Base-by-base conservation (phyloP, 92 coral and sea anemone species). In the Zoanthus sansibaricus region DNA sequence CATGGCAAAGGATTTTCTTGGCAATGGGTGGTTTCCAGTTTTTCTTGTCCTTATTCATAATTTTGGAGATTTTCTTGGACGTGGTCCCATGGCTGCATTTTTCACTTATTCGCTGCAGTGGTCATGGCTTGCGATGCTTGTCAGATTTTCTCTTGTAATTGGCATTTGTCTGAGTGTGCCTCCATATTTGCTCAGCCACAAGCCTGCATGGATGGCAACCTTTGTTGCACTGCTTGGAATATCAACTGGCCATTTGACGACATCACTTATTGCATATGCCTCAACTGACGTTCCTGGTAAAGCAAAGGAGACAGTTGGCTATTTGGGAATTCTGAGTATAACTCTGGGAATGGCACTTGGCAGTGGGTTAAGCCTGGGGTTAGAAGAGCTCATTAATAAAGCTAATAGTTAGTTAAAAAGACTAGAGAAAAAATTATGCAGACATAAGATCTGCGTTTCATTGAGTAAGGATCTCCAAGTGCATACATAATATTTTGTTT, bases 151-250 rank as follows among this genome's bases (percentile, higher is more conserved):
- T 0, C 87, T 94, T 47, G 88, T 94, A 3, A 82, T 88, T 52
- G 98, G 98, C 61, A 93, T 94, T 62, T 94, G 93, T 45, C 77
- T 94, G 76, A 94, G 98, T 94, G 98, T 94, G 42, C 98, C 98
- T 17, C 98, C 98, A 7, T 94, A 93, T 4, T 79, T 91, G 90
- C 75, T 94, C 58, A 94, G 98, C 72, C 88, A 78, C 54, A 89
- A 91, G 33, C 98, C 98, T 51, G 96, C 98, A 3, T 94, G 96
- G 98, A 94, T 94, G 98, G 98, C 98, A 54, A 94, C 93, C 9
- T 94, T 94, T 87, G 98, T 93, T 9, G 94, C 96, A 31, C 59
- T 94, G 62, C 92, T 94, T 30, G 98, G 98, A 52, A 95, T 94
- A 42, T 94, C 98, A 32, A 91, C 98, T 3, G 98, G 98, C n/a